phyloP scores from a whole-genome alignment of 2,888 invertebrate species.

The Caenorhabditis drosophilae region DNA sequence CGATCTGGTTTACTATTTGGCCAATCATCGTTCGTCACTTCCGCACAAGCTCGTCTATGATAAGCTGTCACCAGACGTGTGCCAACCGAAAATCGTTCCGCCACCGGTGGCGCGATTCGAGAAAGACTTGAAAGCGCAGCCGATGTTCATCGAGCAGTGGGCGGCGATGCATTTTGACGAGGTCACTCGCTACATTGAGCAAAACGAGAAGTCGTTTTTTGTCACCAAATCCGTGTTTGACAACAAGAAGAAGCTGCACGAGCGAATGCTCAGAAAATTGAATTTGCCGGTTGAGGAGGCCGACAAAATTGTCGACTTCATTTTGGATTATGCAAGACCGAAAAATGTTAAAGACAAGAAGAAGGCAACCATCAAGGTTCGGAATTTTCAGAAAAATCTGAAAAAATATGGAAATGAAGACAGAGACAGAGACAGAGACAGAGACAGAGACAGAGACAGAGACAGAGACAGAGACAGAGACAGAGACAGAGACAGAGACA shows the following conservation, averaged over 20 bases:
- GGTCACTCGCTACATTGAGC: conserved; percentile 17
- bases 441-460: too few species aligned
- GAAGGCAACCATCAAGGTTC: neutral
- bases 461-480: too few species aligned
- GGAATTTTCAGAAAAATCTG: conserved; percentile 5
- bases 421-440: too few species aligned
- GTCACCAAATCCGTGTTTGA: conserved; percentile 33
- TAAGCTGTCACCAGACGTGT: conserved; percentile 20
- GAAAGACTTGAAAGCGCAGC: conserved; percentile 25
- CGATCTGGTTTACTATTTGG: conserved; percentile 46
- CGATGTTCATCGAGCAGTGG: conserved; percentile 49
- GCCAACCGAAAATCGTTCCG: conserved; percentile 15
- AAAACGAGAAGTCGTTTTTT: conserved; percentile 18
- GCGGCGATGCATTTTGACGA: conserved; percentile 45
- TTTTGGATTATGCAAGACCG: neutral
- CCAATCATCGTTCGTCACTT: conserved; percentile 29
- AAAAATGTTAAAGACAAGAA: neutral
- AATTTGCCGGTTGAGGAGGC: conserved; percentile 4
- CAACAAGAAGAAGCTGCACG: conserved; percentile 21
- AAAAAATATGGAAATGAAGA: too few species aligned
- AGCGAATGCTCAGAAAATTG: conserved; percentile 8
- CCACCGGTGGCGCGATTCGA: conserved; percentile 14
- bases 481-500: too few species aligned
- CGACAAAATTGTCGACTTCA: neutral
- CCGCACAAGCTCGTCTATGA: conserved; percentile 38